These are phyloP conservation scores for Lepilemur septentrionalis DNA, from an alignment of 2,797 vertebrate genomes.

Conservation along the genomic window DNA sequence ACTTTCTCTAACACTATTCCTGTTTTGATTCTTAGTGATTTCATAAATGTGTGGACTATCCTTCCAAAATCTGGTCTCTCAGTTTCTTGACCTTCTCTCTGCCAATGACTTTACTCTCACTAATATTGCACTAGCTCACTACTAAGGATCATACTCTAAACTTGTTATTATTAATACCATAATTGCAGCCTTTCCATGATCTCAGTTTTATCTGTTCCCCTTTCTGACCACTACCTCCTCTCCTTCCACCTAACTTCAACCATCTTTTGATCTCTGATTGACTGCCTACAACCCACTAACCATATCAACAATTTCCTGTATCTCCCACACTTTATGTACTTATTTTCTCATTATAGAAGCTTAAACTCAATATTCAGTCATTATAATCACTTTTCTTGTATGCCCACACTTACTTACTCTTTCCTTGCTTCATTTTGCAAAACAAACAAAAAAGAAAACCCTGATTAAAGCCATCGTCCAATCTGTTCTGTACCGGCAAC, in stretches of 20 bases:
- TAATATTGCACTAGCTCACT: background rate
- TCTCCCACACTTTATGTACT: background rate
- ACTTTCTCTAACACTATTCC: background rate
- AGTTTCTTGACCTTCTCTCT: background rate
- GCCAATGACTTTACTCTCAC: background rate
- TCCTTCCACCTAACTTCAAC: background rate
- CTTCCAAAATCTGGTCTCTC: background rate
- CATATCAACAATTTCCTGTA: background rate
- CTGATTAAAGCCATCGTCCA: background rate
- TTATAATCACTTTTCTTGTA: background rate
- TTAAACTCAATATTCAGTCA: background rate
- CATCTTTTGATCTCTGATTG: background rate
- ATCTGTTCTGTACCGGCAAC: background rate
- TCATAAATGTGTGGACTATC: background rate
- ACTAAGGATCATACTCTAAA: background rate
- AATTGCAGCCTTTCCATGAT: background rate
- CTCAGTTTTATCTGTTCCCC: background rate
- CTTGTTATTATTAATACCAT: background rate
- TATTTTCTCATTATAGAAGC: background rate
- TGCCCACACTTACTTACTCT: background rate
- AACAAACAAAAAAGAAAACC: background rate
- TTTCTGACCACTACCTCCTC: background rate
- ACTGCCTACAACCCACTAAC: background rate
- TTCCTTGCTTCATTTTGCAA: background rate
- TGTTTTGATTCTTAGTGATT: background rate